Evolutionary conservation across 1,140 invertebrate species (phyloP).

Genomic region (Portunus trituberculatus): DNA sequence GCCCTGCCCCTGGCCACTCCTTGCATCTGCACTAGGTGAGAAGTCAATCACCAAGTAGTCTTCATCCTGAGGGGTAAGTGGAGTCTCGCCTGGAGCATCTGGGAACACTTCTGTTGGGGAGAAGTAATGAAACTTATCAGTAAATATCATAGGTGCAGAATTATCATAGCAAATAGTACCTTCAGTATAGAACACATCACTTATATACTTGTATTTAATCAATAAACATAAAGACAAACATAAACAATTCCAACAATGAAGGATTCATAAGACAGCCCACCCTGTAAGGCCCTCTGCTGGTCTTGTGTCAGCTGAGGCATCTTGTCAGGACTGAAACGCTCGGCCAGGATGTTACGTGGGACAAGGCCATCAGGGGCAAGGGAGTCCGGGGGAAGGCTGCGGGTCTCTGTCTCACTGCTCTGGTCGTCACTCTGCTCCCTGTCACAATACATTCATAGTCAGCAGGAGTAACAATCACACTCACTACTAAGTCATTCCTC

Average conservation of each 20-base stretch:
- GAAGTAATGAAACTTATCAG: background rate
- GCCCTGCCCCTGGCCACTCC: background rate
- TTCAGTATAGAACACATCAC: too few species aligned
- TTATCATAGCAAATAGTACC: too few species aligned
- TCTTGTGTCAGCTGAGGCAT: constrained; percentile 80
- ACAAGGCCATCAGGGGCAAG: constrained; percentile 65
- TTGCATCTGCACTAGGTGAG: background rate
- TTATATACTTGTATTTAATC: too few species aligned
- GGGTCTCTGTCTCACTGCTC: constrained; percentile 78
- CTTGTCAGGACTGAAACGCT: constrained; percentile 76
- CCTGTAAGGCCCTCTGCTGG: constrained; percentile 80
- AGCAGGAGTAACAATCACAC: too few species aligned
- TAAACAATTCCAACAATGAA: too few species aligned
- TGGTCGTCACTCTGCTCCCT: constrained; percentile 77
- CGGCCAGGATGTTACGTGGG: constrained; percentile 43
- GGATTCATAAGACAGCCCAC: constrained; percentile 73
- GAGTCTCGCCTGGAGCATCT: constrained; percentile 48
- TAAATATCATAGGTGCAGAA: too few species aligned
- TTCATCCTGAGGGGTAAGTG: constrained; percentile 45
- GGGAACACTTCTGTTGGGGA: constrained; percentile 56
- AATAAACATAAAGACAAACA: too few species aligned
- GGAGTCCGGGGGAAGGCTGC: constrained; percentile 73
- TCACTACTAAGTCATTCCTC: too few species aligned
- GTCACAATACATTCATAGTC: constrained; percentile 71
- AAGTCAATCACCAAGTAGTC: constrained; percentile 54